Base-by-base conservation (phyloP, 2,797 vertebrate genomes). In the Mus minutoides region DNA sequence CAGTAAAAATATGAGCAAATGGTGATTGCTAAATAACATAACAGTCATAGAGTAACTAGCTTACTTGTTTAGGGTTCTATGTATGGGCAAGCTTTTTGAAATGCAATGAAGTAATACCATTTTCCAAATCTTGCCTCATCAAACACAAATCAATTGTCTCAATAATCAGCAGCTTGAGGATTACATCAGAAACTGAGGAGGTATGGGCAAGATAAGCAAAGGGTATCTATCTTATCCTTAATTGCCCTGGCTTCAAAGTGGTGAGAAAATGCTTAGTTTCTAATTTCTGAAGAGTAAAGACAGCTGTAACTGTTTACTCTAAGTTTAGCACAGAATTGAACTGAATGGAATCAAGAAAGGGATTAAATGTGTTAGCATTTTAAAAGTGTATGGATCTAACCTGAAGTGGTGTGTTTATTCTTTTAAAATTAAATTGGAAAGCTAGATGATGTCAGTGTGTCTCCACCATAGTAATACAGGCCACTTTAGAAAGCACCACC, bases 221-320 rank as follows among this genome's bases (percentile, higher is more conserved):
- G 95, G 31, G 19, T 77, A 40, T 92, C 40, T 88, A 80, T 92
- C n/a, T 88, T 90, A 93, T 77, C 88, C 80, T 94, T 71, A 94
- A 73, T 80, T 94, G 37, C 64, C 58, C 37, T 58, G 1, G 40
- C 56, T 96, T 95, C 90, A 92, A 96, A 90, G 92, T 92, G 88
- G 64, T 46, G 77, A 90, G 37, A 94, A 90, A 91, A 49, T 88
- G 2, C n/a, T 95, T 60, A 22, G 26, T 93, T 29, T 96, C 24
- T 94, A 93, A 80, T 92, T 96, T 94, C 86, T 90, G n/a, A 76
- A 73, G 88, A 96, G 40, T 93, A 94, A 96, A 91, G 75, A 88
- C 76, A 94, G 84, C 83, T 96, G 82, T 94, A 34, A 22, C 34
- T 93, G 9, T 96, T 96, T 91, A 67, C 31, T 24, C 58, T 86